phyloP scores from a whole-genome alignment of 2,888 invertebrate genomes.

The Pharmacophagus antenor region DNA sequence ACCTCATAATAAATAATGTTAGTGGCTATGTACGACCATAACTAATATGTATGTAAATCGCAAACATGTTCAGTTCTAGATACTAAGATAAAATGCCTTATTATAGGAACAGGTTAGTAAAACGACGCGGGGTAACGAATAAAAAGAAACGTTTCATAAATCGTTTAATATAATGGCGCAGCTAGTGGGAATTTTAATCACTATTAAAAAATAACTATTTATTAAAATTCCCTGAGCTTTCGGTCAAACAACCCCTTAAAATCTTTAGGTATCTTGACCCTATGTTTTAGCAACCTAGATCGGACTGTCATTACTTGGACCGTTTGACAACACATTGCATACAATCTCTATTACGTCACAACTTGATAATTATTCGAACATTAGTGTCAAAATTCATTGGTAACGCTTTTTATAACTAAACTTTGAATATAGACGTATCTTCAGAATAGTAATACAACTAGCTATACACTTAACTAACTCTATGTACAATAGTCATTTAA shows the following conservation, averaged over 20 bases:
- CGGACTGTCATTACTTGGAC: too few relatives aligned
- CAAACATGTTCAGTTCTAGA: neutral
- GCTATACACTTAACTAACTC: constrained; percentile 34
- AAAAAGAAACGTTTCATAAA: neutral
- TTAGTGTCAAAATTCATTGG: constrained; percentile 74
- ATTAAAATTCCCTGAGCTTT: too few relatives aligned
- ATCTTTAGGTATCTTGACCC: neutral
- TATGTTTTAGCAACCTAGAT: too few relatives aligned
- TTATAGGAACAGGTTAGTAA: neutral
- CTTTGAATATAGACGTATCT: constrained; percentile 62
- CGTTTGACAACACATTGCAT: neutral
- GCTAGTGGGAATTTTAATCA: neutral
- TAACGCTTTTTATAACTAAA: constrained; percentile 73
- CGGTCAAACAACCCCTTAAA: neutral
- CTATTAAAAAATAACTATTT: neutral
- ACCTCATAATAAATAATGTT: neutral
- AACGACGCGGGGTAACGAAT: neutral
- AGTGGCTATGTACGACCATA: neutral
- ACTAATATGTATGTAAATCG: neutral
- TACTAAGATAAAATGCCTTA: constrained; percentile 3
- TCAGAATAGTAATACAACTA: constrained; percentile 42
- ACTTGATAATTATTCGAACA: constrained; percentile 45
- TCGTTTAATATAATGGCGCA: neutral
- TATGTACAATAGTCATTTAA: constrained; percentile 33
- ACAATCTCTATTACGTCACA: constrained; percentile 10